Base-by-base conservation (phyloP, 1,140 invertebrate species). In the Pinna nobilis region DNA sequence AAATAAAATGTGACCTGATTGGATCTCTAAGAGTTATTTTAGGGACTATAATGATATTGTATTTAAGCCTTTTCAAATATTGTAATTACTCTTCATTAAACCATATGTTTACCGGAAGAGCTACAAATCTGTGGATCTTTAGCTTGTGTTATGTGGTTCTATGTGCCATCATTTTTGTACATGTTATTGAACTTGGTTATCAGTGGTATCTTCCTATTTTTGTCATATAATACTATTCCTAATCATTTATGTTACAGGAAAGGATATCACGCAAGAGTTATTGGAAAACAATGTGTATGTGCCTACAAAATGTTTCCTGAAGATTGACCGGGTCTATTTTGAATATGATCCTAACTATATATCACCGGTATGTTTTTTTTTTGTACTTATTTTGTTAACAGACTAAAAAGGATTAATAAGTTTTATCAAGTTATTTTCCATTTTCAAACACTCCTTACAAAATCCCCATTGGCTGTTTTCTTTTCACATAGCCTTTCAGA, bases 201-300 rank as follows among this genome's bases (percentile, higher is more conserved):
- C 9, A 11, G 41, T n/a, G n/a, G 9, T 9, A 9, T 44, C 41
- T 44, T n/a, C n/a, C 41, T 44, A 11, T 44, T 9, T 11, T 11
- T n/a, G 9, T 44, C 41, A 11, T 9, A 44, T 44, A n/a, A 44
- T 15, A 32, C 30, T 28, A 7, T 28, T 28, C 20, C 5, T 7
- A 53, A 32, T 11, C 35, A 1, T 50, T 47, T 25, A 25, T 5
- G 51, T n/a, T 30, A 13, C 28, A 80, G 76, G 76, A 9, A 66
- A 49, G 15, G 76, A 78, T 11, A 77, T 81, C 15, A 76, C 79
- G 61, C 57, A 35, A 23, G 37, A 44, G 7, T 25, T 74, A 25
- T 28, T 74, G 18, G 23, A 18, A 0, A 41, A 74, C 20, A 67
- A 68, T 74, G 49, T 39, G 11, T 25, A 61, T 2, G 23, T n/a